A percentile compares a stretch with the other conserved stretches of the same genome.
These are phyloP conservation scores for Araneus ventricosus DNA, from an alignment of 1,140 invertebrate species.

Conservation along the genomic window DNA sequence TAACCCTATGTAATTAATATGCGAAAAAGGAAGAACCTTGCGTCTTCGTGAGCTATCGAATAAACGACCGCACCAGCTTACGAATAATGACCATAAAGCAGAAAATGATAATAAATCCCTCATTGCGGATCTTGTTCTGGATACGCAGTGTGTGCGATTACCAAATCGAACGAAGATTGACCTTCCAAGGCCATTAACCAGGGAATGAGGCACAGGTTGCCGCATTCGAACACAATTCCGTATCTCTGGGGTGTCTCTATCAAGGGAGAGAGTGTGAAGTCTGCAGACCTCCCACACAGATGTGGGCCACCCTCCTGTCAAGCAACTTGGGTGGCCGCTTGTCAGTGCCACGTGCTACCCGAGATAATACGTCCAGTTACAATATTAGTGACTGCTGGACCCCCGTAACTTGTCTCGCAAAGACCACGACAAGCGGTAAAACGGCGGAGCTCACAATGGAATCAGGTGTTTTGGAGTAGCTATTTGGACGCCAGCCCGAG, in stretches of 20 bases:
- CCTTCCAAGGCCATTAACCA: not conserved
- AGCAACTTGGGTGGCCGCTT: slow-evolving; percentile 38
- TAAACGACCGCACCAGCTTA: no score
- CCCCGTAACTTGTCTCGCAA: not conserved
- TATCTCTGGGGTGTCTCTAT: slow-evolving; percentile 43
- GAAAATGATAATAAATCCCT: no score
- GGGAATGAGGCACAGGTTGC: not conserved
- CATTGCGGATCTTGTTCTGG: not conserved
- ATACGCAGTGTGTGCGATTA: not conserved
- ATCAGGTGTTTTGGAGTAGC: not conserved
- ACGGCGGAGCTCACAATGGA: not conserved
- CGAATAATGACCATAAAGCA: no score
- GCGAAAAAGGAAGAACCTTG: no score
- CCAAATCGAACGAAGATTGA: not conserved
- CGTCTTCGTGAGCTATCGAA: no score
- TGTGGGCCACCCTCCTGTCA: slow-evolving; percentile 17
- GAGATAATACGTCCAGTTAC: slow-evolving; percentile 33
- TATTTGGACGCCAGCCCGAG: not conserved
- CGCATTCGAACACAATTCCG: not conserved
- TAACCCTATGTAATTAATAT: no score
- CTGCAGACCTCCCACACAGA: slow-evolving; percentile 46
- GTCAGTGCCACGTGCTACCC: slow-evolving; percentile 8
- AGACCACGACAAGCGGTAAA: not conserved
- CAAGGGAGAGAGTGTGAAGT: slow-evolving; percentile 31
- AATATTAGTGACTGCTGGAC: not conserved